Conservation (phyloP, 2,888 invertebrate species). For the Criorhina ranunculi region DNA sequence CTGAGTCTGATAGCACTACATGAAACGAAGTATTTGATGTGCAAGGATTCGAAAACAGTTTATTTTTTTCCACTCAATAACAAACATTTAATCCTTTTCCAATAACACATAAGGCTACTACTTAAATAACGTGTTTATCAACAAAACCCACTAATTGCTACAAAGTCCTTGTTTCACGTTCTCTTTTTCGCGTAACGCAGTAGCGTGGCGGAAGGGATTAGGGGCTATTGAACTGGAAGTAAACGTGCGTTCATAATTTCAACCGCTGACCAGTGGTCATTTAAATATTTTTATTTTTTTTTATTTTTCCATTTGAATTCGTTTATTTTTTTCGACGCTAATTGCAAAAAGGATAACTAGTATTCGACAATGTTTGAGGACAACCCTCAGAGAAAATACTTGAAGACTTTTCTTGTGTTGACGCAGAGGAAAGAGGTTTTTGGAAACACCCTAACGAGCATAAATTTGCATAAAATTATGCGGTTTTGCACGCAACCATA, state of each 20-base stretch:
- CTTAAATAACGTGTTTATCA: conserved; percentile 56
- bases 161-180: conserved; percentile 18
- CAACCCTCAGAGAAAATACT: conserved; percentile 30
- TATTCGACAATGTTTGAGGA: conserved; percentile 13
- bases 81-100: conserved; percentile 36
- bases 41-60: too few species aligned
- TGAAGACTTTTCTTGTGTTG: conserved; percentile 18
- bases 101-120: conserved; percentile 28
- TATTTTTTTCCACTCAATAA: not conserved
- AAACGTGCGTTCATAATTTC: conserved; percentile 45
- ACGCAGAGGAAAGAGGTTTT: not conserved
- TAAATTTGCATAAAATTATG: conserved; percentile 67
- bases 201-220: conserved; percentile 64
- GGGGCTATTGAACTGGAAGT: conserved; percentile 64
- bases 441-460: conserved; percentile 54
- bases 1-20: too few species aligned
- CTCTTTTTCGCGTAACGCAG: conserved; percentile 66
- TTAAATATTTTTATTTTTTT: conserved; percentile 42
- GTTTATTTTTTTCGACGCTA: conserved; percentile 46
- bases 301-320: conserved; percentile 20
- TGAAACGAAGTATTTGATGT: too few species aligned
- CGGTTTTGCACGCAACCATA: conserved; percentile 17
- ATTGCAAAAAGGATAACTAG: conserved; percentile 49
- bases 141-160: conserved; percentile 48
- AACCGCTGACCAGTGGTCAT: conserved; percentile 65